Percentiles rank a stretch among this genome's conserved stretches.
phyloP scores from a whole-genome alignment of 2,113 vertebrate genomes.

The Desmodus rotundus region DNA sequence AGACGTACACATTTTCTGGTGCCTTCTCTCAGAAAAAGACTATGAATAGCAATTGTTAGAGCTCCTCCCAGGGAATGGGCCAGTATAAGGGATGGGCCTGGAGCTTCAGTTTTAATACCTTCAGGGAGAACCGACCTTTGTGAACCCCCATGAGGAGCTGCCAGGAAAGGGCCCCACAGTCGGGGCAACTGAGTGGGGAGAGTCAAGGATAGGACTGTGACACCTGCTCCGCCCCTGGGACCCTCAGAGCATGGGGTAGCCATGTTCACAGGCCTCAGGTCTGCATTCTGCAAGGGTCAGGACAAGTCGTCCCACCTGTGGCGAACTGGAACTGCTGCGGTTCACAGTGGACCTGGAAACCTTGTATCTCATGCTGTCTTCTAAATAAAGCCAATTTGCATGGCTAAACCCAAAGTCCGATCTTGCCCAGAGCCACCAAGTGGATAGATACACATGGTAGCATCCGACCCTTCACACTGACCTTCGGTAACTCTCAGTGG shows the following conservation, averaged over 20 bases:
- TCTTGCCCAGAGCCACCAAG: background rate
- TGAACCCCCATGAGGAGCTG: background rate
- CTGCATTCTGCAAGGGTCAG: background rate
- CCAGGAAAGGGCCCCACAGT: background rate
- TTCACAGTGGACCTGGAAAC: background rate
- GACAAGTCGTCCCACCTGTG: background rate
- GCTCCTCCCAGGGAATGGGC: background rate
- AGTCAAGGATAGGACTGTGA: background rate
- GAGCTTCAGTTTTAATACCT: background rate
- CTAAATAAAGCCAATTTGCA: background rate
- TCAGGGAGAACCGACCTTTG: background rate
- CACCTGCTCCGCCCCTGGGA: background rate
- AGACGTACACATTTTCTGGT: background rate
- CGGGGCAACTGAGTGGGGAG: background rate
- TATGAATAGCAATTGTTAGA: background rate
- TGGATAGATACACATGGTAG: accelerated
- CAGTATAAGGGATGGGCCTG: background rate
- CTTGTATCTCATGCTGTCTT: background rate
- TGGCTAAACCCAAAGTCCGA: background rate
- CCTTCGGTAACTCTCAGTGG: background rate
- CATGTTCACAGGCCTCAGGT: background rate
- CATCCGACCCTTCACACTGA: background rate
- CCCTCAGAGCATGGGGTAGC: background rate
- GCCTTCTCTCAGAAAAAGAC: background rate
- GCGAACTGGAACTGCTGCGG: background rate